Conservation (phyloP, 2,797 vertebrate genomes). For the Falco rusticolus region DNA sequence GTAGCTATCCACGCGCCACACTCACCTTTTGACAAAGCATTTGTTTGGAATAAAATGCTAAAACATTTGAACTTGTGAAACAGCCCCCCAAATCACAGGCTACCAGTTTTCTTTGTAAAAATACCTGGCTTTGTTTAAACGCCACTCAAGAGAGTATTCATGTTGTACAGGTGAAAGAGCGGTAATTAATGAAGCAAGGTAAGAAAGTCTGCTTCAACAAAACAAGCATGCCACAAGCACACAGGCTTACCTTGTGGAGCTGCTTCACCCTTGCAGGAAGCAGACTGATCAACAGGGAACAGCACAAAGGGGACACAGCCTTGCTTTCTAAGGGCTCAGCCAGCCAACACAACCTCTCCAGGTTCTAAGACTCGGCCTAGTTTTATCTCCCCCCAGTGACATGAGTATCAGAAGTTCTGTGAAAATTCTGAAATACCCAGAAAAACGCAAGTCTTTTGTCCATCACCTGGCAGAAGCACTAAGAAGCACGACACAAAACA, state of each 20-base stretch:
- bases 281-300: background rate
- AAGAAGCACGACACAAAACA: fast-evolving
- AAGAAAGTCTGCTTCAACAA: background rate
- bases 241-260: background rate
- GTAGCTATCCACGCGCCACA: background rate
- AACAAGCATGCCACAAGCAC: background rate
- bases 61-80: background rate
- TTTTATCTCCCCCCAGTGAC: background rate
- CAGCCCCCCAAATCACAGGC: no score
- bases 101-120: background rate
- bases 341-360: background rate
- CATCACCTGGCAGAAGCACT: background rate
- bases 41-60: background rate
- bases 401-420: fast-evolving
- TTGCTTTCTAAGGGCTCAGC: background rate
- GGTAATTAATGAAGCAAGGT: background rate
- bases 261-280: background rate
- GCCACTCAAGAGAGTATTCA: background rate
- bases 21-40: background rate
- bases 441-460: background rate
- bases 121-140: fast-evolving
- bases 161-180: background rate
- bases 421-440: background rate
- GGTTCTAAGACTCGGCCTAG: background rate
- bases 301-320: background rate